Conservation (phyloP, 2,113 vertebrate genomes). For the Daubentonia madagascariensis region DNA sequence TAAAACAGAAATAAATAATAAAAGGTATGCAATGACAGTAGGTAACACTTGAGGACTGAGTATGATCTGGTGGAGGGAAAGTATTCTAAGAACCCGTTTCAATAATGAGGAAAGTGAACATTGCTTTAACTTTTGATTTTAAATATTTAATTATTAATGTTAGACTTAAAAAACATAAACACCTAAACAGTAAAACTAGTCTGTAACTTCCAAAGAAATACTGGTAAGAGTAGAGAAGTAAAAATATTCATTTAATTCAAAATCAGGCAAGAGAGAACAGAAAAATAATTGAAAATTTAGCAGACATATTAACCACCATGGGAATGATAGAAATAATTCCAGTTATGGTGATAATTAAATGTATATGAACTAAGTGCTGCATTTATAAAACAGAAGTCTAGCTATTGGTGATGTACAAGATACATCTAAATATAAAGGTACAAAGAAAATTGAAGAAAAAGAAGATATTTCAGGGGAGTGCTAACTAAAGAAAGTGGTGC, state of each 20-base stretch:
- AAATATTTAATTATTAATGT: background rate
- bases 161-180: background rate
- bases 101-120: background rate
- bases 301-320: background rate
- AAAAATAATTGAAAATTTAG: background rate
- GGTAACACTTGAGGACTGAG: background rate
- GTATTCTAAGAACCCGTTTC: too few species aligned
- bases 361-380: background rate
- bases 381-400: background rate
- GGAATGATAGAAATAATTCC: background rate
- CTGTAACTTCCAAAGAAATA: background rate
- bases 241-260: background rate
- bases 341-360: background rate
- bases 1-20: background rate
- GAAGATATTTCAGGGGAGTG: background rate
- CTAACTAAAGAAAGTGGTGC: background rate
- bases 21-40: background rate
- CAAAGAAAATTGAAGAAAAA: background rate
- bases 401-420: background rate
- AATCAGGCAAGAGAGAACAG: background rate
- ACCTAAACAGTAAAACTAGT: background rate
- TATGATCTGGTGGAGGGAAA: background rate
- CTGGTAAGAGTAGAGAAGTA: background rate
- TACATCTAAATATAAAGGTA: background rate
- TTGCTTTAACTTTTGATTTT: background rate